phyloP scores from a whole-genome alignment of 2,888 invertebrate species.

The Unio delphinus region DNA sequence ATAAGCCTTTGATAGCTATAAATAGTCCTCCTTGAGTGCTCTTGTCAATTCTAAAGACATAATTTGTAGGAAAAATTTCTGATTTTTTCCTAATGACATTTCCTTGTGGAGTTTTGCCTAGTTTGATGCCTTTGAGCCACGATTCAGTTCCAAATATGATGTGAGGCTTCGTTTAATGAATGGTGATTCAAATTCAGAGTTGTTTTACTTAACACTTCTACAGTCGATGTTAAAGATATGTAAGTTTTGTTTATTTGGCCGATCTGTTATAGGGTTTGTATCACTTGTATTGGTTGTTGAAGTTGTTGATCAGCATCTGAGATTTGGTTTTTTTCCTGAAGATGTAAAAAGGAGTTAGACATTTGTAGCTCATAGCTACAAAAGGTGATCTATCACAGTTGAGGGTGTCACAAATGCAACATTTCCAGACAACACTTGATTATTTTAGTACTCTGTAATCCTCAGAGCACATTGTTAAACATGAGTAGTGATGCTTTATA shows the following conservation, averaged over 20 bases:
- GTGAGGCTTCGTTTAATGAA: constrained; percentile 11
- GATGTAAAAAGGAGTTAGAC: constrained; percentile 1
- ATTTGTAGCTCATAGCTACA: constrained; percentile 4
- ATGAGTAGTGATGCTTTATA: constrained; percentile 2
- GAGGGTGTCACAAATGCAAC: constrained; percentile 8
- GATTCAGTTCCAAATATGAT: constrained; percentile 13
- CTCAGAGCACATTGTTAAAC: background rate
- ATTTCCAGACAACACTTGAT: constrained; percentile 1
- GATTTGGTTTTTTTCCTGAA: background rate
- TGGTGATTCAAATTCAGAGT: constrained; percentile 3
- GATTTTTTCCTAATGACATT: constrained; percentile 8
- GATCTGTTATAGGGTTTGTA: too few species aligned
- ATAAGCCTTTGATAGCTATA: constrained; percentile 1
- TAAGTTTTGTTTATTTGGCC: constrained; percentile 6
- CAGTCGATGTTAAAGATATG: constrained; percentile 6
- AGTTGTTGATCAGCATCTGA: background rate
- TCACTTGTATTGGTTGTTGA: too few species aligned
- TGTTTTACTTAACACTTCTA: constrained; percentile 4
- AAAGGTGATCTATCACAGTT: constrained; percentile 11
- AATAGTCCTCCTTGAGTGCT: constrained; percentile 12
- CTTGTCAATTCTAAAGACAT: constrained; percentile 8
- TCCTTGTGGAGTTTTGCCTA: background rate
- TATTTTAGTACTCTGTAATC: constrained; percentile 1
- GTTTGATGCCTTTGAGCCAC: constrained; percentile 6
- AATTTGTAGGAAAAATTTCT: constrained; percentile 14